phyloP scores from a whole-genome alignment of 2,113 vertebrate genomes.

The Daboia siamensis region DNA sequence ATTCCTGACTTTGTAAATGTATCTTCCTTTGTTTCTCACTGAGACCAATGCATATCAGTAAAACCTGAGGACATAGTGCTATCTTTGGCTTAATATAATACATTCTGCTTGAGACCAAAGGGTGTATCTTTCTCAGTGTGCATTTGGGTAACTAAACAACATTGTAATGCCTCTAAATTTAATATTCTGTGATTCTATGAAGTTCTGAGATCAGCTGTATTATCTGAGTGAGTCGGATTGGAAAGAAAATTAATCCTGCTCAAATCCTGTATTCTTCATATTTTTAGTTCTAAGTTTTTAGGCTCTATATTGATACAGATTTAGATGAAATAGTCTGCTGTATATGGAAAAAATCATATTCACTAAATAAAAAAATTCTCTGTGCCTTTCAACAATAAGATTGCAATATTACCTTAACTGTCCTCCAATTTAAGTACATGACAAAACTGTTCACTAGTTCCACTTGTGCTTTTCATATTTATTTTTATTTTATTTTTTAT shows the following conservation, averaged over 20 bases:
- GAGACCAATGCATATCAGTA: neutral
- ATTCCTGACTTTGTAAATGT: neutral
- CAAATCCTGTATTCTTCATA: conserved; percentile 26
- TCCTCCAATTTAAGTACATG: neutral
- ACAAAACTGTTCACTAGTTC: neutral
- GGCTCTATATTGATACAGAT: neutral
- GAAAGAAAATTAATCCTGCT: conserved; percentile 31
- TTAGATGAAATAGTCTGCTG: conserved; percentile 18
- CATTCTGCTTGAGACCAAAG: conserved; percentile 9
- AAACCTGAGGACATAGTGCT: neutral
- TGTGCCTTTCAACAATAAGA: conserved; percentile 17
- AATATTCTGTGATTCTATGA: conserved; percentile 7
- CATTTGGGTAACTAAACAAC: neutral
- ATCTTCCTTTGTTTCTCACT: neutral
- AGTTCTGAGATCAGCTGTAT: conserved; percentile 16
- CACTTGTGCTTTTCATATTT: neutral
- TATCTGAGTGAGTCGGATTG: neutral
- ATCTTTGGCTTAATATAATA: conserved; percentile 8
- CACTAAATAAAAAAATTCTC: neutral
- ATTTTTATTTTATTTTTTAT: too few relatives aligned
- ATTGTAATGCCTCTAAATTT: neutral
- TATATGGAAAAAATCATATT: conserved; percentile 1
- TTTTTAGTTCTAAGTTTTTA: neutral
- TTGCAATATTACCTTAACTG: neutral
- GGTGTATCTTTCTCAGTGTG: neutral